Evolutionary conservation across 2,113 vertebrate genomes (phyloP).

Genomic region (Laticauda laticaudata): DNA sequence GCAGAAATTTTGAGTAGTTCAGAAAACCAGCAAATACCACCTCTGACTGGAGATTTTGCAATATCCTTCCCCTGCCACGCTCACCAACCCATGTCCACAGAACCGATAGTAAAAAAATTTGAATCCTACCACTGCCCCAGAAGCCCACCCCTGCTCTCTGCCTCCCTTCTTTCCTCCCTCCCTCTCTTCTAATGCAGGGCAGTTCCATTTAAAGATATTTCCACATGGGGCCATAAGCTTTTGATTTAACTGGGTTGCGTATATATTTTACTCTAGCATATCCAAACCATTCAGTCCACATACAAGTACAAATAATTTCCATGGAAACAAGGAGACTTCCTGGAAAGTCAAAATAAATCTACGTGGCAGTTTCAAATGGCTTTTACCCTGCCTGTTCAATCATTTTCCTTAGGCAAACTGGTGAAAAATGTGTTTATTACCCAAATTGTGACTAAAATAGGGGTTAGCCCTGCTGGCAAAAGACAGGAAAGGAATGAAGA

Average conservation of each 20-base stretch:
- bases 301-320: constrained; percentile 73
- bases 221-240: constrained; percentile 56
- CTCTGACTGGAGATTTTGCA: too few relatives aligned
- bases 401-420: constrained; percentile 47
- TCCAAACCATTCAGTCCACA: constrained; percentile 59
- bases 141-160: neutral
- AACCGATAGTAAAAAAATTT: too few relatives aligned
- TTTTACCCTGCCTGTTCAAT: constrained; percentile 37
- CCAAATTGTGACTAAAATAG: constrained; percentile 11
- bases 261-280: constrained; percentile 44
- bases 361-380: constrained; percentile 56
- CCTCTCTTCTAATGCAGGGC: constrained; percentile 35
- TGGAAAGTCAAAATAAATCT: constrained; percentile 59
- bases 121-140: too few relatives aligned
- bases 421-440: constrained; percentile 39
- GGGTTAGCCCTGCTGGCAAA: neutral
- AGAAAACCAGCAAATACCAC: too few relatives aligned
- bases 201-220: constrained; percentile 46
- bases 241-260: constrained; percentile 52
- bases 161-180: neutral
- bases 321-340: constrained; percentile 74
- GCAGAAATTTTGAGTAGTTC: too few relatives aligned
- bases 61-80: too few relatives aligned
- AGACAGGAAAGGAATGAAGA: neutral
- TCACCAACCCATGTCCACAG: too few relatives aligned